Percentiles rank a stretch among this genome's conserved stretches.
These are phyloP conservation scores for Cinara cedri DNA, from an alignment of 2,888 invertebrate genomes.

Conservation along the genomic window DNA sequence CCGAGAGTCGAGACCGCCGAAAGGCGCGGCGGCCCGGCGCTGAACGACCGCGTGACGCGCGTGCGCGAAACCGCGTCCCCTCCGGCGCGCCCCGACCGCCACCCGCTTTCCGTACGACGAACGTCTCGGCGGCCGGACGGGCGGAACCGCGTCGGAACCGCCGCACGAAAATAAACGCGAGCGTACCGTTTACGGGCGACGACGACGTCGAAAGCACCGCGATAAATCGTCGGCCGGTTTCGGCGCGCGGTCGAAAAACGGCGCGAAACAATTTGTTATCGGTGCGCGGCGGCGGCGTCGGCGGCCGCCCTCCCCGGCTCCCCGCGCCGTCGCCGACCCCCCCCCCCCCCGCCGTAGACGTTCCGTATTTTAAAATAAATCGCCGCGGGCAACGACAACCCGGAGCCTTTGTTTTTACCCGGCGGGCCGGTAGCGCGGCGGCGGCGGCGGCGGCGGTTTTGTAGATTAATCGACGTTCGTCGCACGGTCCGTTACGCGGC, in stretches of 20 bases:
- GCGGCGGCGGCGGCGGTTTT: slow-evolving; percentile 7
- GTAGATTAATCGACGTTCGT: slow-evolving; percentile 51
- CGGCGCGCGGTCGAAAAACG: background rate
- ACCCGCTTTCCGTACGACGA: background rate
- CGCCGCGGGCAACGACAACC: slow-evolving; percentile 1
- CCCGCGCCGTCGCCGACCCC: too few relatives aligned
- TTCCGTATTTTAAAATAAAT: slow-evolving; percentile 25
- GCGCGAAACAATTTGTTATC: slow-evolving; percentile 49
- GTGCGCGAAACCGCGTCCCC: too few relatives aligned
- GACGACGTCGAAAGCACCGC: slow-evolving; percentile 7
- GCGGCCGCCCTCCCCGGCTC: too few relatives aligned
- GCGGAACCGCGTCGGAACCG: slow-evolving; percentile 16
- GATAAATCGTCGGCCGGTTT: slow-evolving; percentile 48
- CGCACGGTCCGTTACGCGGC: slow-evolving; percentile 46
- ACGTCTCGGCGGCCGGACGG: background rate
- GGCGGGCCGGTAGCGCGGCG: background rate
- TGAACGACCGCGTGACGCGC: too few relatives aligned
- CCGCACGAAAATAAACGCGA: slow-evolving; percentile 30
- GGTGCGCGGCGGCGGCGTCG: too few relatives aligned
- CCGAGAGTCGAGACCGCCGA: too few relatives aligned
- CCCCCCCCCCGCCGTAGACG: too few relatives aligned
- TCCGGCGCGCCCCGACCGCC: background rate
- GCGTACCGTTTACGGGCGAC: background rate
- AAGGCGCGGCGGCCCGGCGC: too few relatives aligned
- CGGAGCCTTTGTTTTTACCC: slow-evolving; percentile 24